Evolutionary conservation across 2,888 invertebrate genomes (phyloP), one percentile per base, ranked within the genome.

Genomic region (Limnephilus lunatus): DNA sequence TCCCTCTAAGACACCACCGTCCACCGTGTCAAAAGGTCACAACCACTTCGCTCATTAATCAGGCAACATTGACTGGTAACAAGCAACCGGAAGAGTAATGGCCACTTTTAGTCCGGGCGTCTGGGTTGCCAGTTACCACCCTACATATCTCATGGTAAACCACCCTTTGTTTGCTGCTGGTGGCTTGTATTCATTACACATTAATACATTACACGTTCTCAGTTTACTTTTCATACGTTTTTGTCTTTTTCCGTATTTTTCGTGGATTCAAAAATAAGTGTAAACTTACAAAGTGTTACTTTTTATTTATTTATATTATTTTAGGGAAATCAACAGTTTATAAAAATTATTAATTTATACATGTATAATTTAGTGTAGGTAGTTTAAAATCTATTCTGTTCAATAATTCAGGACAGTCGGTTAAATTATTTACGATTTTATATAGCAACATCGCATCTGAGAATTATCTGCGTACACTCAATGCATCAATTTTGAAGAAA

Each of bases 91-190:
- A 92, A 92, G 92, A 92, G 86, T 92, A 87, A 92, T 92, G 90
- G 90, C 87, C 91, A 92, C 91, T 92, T 91, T 92, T 92, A 92
- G 92, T 91, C 48, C 86, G 86, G 80, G 86, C 89, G 85, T 91
- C 91, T 32, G 82, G 81, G 91, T 85, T 90, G 53, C 91, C 53
- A 81, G 85, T 85, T 90, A 30, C 80, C 91, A 87, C 81, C 92
- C 87, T 90, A 90, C 85, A 91, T 92, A 91, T 91, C 90, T 91
- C 91, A 82, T 86, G 82, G 25, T 19, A 81, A 48, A 25, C 85
- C 89, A 31, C 82, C 80, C 48, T 92, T 88, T 90, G 81, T 92
- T 90, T 90, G 82, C 90, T n/a, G 88, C 87, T 32, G 81, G 25
- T n/a, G 39, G 87, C 39, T 86, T 30, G 44, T 35, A 44, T 44